A percentile compares a stretch with the other conserved stretches of the same genome.
These are phyloP conservation scores for Ips typographus DNA, from an alignment of 1,140 invertebrate species.

Conservation along the genomic window DNA sequence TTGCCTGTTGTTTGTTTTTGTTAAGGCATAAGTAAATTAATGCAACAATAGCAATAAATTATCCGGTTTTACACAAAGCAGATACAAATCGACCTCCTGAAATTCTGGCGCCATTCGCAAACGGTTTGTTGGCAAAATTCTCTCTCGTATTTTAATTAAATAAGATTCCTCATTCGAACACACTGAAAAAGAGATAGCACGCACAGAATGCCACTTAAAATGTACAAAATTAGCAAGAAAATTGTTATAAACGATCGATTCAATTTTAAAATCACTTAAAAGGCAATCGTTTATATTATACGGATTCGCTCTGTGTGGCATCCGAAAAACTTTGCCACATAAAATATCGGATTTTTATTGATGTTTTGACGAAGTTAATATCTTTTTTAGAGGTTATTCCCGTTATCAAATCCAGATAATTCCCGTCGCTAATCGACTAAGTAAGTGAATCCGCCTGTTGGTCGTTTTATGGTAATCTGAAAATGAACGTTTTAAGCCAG, in stretches of 20 bases:
- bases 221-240: conserved; percentile 25
- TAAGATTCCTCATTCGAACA: conserved; percentile 8
- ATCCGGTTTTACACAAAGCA: too few relatives aligned
- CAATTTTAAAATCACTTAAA: conserved; percentile 30
- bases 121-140: not conserved
- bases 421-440: conserved; percentile 9
- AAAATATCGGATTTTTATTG: conserved; percentile 16
- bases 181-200: conserved; percentile 21
- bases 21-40: too few relatives aligned
- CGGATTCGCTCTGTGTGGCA: conserved; percentile 23
- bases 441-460: conserved; percentile 19
- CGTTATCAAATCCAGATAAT: conserved; percentile 20
- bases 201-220: conserved; percentile 22
- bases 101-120: conserved; percentile 9
- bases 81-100: not conserved
- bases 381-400: conserved; percentile 24
- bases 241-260: conserved; percentile 24
- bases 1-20: too few relatives aligned
- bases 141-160: conserved; percentile 12
- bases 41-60: too few relatives aligned
- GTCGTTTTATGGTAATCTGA: conserved; percentile 18
- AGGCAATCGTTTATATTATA: conserved; percentile 9
- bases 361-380: conserved; percentile 30
- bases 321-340: conserved; percentile 11
- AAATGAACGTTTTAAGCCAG: conserved; percentile 5